Evolutionary conservation across 1,140 invertebrate genomes (phyloP), one percentile per base, ranked within the genome.

Genomic region (Pseudobourletiella spinata): DNA sequence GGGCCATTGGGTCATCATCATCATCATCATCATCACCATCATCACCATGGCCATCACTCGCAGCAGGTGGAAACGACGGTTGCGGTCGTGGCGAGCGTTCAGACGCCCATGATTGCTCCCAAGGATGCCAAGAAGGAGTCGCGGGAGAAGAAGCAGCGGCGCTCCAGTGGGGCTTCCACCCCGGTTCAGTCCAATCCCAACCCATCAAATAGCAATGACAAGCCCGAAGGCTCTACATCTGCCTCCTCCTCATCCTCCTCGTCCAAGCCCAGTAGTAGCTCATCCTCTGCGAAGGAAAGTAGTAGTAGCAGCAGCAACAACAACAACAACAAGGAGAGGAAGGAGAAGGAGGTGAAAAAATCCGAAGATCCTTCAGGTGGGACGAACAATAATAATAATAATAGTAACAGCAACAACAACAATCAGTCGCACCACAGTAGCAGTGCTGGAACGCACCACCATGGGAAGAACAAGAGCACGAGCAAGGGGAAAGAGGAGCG

Each of bases 401-500:
- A 24, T 25, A 44, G n/a, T 25, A 35, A 25, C 24, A 52, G 44
- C 30, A 24, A 59, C 26, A 35, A 61, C 46, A 20, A 28, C 52
- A 60, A 42, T 55, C 48, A 64, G 46, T 15, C 24, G 57, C 30
- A 60, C 54, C 43, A 66, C 54, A 35, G 60, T 52, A 69, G 66
- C 62, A 64, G 48, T 66, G 61, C 59, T 63, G 42, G 59, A 51
- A n/a, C n/a, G n/a, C n/a, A n/a, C n/a, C n/a, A n/a, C n/a, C 54
- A 57, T 57, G 28, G 70, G 22, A 71, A 69, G 28, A 59, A 62
- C 39, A 59, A 60, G 55, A 71, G 56, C 62, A 66, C 64, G 67
- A 63, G 64, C 18, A 68, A 65, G 56, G 70, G 66, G 35, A 72
- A 74, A 68, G 71, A 72, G 14, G 52, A 59, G 29, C 44, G 68